Evolutionary conservation across 2,888 invertebrate species (phyloP), one percentile per base, ranked within the genome.

Genomic region (Pardosa pseudoannulata): DNA sequence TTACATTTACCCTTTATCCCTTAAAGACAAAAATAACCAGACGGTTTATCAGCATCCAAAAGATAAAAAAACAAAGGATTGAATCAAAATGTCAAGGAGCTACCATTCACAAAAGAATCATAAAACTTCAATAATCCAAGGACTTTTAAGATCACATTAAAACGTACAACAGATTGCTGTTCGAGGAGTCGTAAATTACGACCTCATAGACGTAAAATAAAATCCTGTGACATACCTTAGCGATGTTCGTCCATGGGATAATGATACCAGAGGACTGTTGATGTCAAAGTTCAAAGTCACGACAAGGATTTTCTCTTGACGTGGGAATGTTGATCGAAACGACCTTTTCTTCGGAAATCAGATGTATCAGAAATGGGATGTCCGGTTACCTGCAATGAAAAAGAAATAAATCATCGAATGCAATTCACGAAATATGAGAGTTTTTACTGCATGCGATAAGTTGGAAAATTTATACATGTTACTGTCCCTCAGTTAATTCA

Each of bases 1-100:
- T 76, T 70, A 74, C 36, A 56, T 70, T 76, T 76, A 56, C 74
- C 64, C 62, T 75, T 36, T 64, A 31, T 62, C 32, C 36, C 32
- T 6, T 11, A 56, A 70, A 41, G 70, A 70, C 70, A 31, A 19
- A 80, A 80, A 74, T 80, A 82, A 76, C 64, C 71, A 29, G 27
- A n/a, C 46, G 13, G 19, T 67, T 64, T 41, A 11, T 29, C 19
- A 75, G 27, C 64, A 23, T 67, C 13, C 23, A 9, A 1, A 2
- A 31, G 67, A 41, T n/a, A 27, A 36, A 72, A 46, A 23, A 36
- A 9, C 5, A 36, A 9, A n/a, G 31, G 19, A 28, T 23, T 23
- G 50, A 50, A 28, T 72, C 50, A 28, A 72, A 72, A 72, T 72
- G 50, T 50, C 50, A 29, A 27, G 41, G 36, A 16, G 67, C 16